Percentiles rank a stretch among this genome's conserved stretches.
Conservation (phyloP, 2,113 vertebrate genomes). For the Myocastor coypus region DNA sequence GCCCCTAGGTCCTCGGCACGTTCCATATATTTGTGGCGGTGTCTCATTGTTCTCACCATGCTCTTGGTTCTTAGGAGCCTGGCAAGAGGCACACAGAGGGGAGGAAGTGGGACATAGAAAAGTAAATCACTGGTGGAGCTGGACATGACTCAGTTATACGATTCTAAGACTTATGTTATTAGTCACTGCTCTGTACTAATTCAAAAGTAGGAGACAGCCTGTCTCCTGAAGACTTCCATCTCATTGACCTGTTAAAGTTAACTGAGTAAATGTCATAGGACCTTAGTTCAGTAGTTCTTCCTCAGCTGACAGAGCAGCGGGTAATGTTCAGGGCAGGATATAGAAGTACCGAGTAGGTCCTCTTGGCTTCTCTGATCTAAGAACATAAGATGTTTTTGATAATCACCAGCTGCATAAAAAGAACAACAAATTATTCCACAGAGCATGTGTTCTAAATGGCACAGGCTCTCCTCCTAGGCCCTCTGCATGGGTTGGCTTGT, state of each 20-base stretch:
- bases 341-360: not conserved
- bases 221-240: not conserved
- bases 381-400: not conserved
- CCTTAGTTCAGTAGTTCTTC: not conserved
- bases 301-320: not conserved
- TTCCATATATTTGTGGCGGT: not conserved
- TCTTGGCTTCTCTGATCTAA: not conserved
- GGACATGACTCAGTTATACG: too few relatives aligned
- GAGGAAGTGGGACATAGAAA: not conserved
- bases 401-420: not conserved
- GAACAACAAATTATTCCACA: not conserved
- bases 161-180: not conserved
- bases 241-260: not conserved
- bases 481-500: not conserved
- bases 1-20: not conserved
- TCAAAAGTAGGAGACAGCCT: not conserved
- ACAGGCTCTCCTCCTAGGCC: fast-evolving
- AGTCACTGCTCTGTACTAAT: not conserved
- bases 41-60: not conserved
- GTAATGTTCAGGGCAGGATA: not conserved
- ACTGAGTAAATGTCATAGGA: not conserved
- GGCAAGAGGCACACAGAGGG: not conserved
- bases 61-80: not conserved
- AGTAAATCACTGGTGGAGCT: not conserved
- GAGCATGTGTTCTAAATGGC: not conserved